A percentile compares a stretch with the other conserved stretches of the same genome.
phyloP scores from a whole-genome alignment of 2,797 vertebrate species.

The Ciconia nigra region DNA sequence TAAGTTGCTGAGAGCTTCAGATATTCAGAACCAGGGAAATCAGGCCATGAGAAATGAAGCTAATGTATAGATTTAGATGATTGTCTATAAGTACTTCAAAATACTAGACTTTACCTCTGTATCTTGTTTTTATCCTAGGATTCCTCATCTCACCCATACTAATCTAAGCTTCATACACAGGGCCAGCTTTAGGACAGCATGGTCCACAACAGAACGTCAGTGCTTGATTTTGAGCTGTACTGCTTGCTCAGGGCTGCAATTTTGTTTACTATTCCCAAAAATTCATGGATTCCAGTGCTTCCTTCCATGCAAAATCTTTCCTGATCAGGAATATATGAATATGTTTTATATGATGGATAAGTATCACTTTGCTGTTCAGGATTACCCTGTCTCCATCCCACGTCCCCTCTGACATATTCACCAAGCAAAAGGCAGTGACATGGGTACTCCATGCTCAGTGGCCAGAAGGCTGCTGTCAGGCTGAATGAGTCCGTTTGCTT shows the following conservation, averaged over 20 bases:
- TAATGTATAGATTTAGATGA: neutral
- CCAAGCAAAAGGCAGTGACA: neutral
- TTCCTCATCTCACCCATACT: neutral
- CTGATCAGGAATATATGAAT: neutral
- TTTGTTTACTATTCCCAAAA: neutral
- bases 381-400: neutral
- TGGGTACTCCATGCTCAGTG: neutral
- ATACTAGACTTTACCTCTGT: neutral
- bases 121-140: neutral
- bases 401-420: neutral
- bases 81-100: neutral
- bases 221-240: neutral
- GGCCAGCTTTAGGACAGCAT: neutral
- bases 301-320: neutral
- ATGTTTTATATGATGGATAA: neutral
- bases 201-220: neutral
- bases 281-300: neutral
- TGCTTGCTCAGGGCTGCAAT: neutral
- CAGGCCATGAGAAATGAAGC: neutral
- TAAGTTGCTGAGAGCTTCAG: neutral
- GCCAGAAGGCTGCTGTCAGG: neutral
- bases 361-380: neutral
- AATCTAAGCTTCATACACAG: neutral
- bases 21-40: neutral
- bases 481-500: neutral